Evolutionary conservation across 2,797 vertebrate genomes (phyloP), one percentile per base, ranked within the genome.

Genomic region (Microtus californicus): DNA sequence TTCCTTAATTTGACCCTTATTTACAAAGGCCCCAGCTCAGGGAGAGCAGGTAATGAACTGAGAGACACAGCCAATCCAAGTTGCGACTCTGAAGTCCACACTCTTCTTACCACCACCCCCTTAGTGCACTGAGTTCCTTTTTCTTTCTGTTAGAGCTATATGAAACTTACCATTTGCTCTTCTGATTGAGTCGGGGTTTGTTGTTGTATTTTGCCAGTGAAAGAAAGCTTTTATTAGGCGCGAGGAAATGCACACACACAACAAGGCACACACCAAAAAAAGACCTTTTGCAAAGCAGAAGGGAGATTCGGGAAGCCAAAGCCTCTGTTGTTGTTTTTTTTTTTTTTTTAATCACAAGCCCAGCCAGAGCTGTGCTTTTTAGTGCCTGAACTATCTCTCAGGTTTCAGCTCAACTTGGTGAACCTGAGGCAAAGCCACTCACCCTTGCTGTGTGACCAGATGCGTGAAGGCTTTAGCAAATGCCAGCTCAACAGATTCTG

Each of bases 391-490:
- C 61, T 11, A 1, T 69, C 29, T 63, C 29, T 89, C 65, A 40
- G n/a, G 27, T 21, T 82, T 69, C 45, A 12, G 34, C 51, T 83
- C 56, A 21, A 34, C 61, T 45, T 94, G 76, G 61, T 92, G 74
- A 86, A 80, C 45, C 80, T 8, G 48, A 94, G 73, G 56, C 59
- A 86, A 51, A 94, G 19, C n/a, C 12, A 9, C 19, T 78, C 48
- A 15, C 11, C 40, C 59, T 94, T 73, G 51, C 0, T 0, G 27
- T 79, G 31, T 56, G 78, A 31, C 43, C 76, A 87, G 67, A 81
- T 56, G 51, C 17, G 14, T 25, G 21, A 59, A 87, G 37, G 69
- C 56, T 80, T 95, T 92, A 89, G 76, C 76, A 95, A 83, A 78
- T 29, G 21, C 37, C 5, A n/a, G 82, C 48, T 93, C 67, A 56